Evolutionary conservation across 2,113 vertebrate species (phyloP).

Genomic region (Xyliphius kryptos): DNA sequence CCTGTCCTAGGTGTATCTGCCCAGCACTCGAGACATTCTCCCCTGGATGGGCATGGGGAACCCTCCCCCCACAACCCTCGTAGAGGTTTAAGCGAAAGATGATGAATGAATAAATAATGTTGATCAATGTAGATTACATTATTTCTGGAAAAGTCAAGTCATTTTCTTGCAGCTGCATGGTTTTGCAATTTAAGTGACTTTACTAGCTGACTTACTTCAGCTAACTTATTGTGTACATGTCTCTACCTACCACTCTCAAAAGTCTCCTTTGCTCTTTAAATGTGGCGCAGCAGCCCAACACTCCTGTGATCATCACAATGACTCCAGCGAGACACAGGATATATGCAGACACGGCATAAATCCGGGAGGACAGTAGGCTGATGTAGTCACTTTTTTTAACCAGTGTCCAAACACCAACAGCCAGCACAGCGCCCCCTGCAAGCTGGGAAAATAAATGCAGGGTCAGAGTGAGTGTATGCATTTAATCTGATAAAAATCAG

Average conservation of each 20-base stretch:
- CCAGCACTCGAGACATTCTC: no score
- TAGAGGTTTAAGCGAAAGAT: no score
- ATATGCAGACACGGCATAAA: constrained; percentile 86
- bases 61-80: no score
- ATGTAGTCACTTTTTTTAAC: constrained; percentile 95
- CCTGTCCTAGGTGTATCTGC: no score
- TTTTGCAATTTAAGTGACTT: no score
- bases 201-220: neutral
- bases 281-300: constrained; percentile 93
- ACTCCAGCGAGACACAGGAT: constrained; percentile 88
- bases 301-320: constrained; percentile 92
- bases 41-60: no score
- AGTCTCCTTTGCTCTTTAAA: constrained; percentile 88
- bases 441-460: constrained; percentile 63
- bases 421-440: constrained; percentile 90
- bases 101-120: no score
- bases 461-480: neutral
- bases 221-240: neutral
- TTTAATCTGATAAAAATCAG: neutral
- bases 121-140: no score
- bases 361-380: constrained; percentile 89
- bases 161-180: no score
- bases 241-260: constrained; percentile 81
- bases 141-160: no score
- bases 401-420: constrained; percentile 89